phyloP scores from a whole-genome alignment of 2,797 vertebrate species.

The Chaenodraco wilsoni region DNA sequence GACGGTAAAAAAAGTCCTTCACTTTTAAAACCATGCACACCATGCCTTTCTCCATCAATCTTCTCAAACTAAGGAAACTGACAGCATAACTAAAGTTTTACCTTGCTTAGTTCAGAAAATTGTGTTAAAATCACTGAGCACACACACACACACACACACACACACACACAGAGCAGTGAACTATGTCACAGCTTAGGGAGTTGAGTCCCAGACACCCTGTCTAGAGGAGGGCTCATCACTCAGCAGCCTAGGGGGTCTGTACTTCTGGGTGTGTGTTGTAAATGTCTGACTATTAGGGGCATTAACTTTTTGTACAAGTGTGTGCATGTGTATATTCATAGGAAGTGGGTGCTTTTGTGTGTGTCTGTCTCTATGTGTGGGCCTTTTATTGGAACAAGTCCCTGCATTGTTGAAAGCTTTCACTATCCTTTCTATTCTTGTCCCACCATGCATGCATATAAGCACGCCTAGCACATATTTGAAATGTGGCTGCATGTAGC shows the following conservation, averaged over 20 bases:
- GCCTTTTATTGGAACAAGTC: neutral
- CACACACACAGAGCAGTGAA: slow-evolving; percentile 16
- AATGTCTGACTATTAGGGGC: slow-evolving; percentile 30
- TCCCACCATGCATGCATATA: neutral
- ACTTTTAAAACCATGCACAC: slow-evolving; percentile 23
- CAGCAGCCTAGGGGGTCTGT: slow-evolving; percentile 47
- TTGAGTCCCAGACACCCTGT: slow-evolving; percentile 68
- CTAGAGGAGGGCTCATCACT: slow-evolving; percentile 64
- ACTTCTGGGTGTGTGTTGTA: slow-evolving; percentile 36
- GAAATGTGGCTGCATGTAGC: neutral
- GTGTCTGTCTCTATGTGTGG: neutral
- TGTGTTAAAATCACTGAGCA: slow-evolving; percentile 15
- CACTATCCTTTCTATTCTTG: neutral
- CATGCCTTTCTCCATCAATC: neutral
- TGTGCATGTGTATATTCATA: neutral
- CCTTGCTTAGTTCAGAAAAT: slow-evolving; percentile 24
- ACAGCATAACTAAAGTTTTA: slow-evolving; percentile 13
- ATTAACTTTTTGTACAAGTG: slow-evolving; percentile 18
- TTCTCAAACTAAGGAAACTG: slow-evolving; percentile 7
- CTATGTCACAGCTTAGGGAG: slow-evolving; percentile 56
- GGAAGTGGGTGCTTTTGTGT: slow-evolving; percentile 5
- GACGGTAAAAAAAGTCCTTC: neutral
- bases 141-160: neutral
- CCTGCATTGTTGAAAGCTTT: slow-evolving; percentile 3
- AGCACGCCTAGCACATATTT: neutral